phyloP scores from a whole-genome alignment of 2,888 invertebrate species.

The Tetranychus truncatus region DNA sequence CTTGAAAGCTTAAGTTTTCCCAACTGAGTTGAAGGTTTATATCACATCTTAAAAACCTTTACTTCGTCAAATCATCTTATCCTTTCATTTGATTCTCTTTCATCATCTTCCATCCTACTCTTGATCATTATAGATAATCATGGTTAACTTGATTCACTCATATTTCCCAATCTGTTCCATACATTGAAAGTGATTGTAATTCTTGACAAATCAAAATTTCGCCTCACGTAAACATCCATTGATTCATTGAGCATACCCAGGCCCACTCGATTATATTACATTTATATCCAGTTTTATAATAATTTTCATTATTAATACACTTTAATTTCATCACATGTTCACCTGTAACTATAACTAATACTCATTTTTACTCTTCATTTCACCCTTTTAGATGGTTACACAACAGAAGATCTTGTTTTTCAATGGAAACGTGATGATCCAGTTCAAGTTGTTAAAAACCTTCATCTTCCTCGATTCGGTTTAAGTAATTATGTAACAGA shows the following conservation, averaged over 20 bases:
- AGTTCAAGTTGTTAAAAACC: conserved; percentile 51
- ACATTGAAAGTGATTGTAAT: too few species aligned
- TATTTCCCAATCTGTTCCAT: too few species aligned
- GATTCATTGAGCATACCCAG: neutral
- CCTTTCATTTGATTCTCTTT: too few species aligned
- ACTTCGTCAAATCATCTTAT: too few species aligned
- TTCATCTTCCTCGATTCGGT: conserved; percentile 34
- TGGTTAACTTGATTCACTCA: too few species aligned
- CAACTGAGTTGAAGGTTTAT: too few species aligned
- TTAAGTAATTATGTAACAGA: conserved; percentile 32
- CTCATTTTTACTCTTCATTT: neutral
- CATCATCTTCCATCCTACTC: too few species aligned
- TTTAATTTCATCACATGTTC: neutral
- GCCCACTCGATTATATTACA: too few species aligned
- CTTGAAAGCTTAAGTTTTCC: too few species aligned
- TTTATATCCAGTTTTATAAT: neutral
- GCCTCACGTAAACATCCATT: neutral
- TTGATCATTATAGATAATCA: too few species aligned
- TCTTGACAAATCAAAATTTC: neutral
- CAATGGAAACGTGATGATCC: conserved; percentile 82
- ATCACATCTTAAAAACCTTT: too few species aligned
- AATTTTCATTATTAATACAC: neutral
- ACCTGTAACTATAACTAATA: neutral
- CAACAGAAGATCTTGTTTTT: conserved; percentile 85
- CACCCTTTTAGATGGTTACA: conserved; percentile 65